phyloP scores from a whole-genome alignment of 2,888 invertebrate genomes.

The Argyresthia albistria region DNA sequence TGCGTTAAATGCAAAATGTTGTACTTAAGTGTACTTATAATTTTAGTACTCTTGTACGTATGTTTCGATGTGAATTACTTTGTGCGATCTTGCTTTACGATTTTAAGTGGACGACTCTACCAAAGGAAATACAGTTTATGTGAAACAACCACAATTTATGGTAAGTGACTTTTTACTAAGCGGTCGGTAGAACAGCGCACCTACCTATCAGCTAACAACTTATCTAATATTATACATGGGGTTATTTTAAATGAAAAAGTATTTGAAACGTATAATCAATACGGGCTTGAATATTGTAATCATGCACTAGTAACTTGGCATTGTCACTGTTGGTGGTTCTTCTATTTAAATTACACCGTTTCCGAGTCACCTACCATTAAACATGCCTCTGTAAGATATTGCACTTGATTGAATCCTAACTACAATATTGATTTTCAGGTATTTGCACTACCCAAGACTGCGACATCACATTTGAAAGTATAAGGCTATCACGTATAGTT shows the following conservation, averaged over 20 bases:
- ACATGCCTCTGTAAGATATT: background rate
- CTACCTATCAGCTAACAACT: too few relatives aligned
- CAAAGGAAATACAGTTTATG: slow-evolving; percentile 76
- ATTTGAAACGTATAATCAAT: too few relatives aligned
- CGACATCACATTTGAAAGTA: slow-evolving; percentile 29
- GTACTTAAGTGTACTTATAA: slow-evolving; percentile 13
- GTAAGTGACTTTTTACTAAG: slow-evolving; percentile 48
- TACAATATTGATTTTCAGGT: slow-evolving; percentile 20
- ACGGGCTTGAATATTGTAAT: too few relatives aligned
- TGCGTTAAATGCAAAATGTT: slow-evolving; percentile 16
- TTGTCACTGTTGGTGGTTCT: too few relatives aligned
- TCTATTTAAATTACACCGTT: too few relatives aligned
- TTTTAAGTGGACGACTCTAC: slow-evolving; percentile 75
- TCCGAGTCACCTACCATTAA: too few relatives aligned
- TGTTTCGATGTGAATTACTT: slow-evolving; percentile 83
- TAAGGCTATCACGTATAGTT: slow-evolving; percentile 40
- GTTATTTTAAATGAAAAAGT: too few relatives aligned
- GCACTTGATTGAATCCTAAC: background rate
- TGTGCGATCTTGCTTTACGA: slow-evolving; percentile 77
- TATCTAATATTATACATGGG: too few relatives aligned
- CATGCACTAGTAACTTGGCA: too few relatives aligned
- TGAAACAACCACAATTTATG: slow-evolving; percentile 78
- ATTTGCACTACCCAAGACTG: slow-evolving; percentile 53
- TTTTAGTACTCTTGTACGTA: slow-evolving; percentile 68
- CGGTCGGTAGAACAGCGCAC: too few relatives aligned